Conservation (phyloP, 2,113 vertebrate species). For the Lucifuga dentata region DNA sequence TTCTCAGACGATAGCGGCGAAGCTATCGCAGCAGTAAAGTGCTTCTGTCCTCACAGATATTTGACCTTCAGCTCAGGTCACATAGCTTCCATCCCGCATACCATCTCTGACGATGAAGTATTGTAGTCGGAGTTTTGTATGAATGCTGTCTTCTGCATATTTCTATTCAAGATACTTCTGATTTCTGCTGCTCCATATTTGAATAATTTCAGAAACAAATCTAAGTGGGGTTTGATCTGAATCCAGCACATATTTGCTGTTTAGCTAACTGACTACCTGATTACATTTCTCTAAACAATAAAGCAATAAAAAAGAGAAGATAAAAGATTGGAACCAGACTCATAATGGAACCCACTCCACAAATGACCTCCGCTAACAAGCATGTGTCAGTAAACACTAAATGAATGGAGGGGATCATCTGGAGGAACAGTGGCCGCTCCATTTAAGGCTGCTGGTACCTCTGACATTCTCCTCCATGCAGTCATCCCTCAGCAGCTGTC, state of each 20-base stretch:
- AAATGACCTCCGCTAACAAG: neutral
- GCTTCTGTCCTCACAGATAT: slow-evolving; percentile 26
- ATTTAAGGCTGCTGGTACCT: slow-evolving; percentile 36
- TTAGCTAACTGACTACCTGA: no score
- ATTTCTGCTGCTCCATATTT: no score
- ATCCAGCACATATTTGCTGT: no score
- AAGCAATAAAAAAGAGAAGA: neutral
- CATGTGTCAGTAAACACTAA: neutral
- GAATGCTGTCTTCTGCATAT: no score
- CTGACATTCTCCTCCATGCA: slow-evolving; percentile 38
- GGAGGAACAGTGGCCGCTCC: slow-evolving; percentile 31
- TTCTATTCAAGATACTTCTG: no score
- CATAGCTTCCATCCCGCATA: slow-evolving; percentile 4
- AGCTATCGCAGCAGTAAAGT: slow-evolving; percentile 34
- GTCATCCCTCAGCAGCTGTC: slow-evolving; percentile 65
- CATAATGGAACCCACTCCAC: neutral
- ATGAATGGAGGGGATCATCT: slow-evolving; percentile 20
- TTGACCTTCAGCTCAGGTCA: slow-evolving; percentile 40
- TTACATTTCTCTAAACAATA: neutral
- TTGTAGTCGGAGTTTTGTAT: no score
- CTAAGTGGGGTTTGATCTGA: no score
- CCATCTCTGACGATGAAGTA: neutral
- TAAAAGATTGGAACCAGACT: neutral
- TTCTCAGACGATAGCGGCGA: slow-evolving; percentile 57
- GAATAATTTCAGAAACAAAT: no score